A percentile compares a stretch with the other conserved stretches of the same genome.
These are phyloP conservation scores for Pelecanus crispus DNA, from an alignment of 2,113 vertebrate genomes.

Conservation along the genomic window DNA sequence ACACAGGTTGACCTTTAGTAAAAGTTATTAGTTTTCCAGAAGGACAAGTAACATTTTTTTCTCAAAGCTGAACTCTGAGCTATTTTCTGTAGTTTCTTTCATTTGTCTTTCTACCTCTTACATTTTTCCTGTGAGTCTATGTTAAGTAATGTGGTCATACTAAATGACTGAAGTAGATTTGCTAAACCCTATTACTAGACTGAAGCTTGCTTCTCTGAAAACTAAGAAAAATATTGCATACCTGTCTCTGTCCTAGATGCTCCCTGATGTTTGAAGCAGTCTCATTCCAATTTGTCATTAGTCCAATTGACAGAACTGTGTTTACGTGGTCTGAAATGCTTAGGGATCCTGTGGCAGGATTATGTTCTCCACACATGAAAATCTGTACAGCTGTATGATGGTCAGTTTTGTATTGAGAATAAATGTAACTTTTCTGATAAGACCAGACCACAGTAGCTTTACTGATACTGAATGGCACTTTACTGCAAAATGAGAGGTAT, in stretches of 20 bases:
- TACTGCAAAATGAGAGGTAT: neutral
- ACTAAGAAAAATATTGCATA: neutral
- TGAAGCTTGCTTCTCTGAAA: neutral
- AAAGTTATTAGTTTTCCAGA: neutral
- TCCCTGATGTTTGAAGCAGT: neutral
- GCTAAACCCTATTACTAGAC: neutral
- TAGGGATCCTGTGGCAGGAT: neutral
- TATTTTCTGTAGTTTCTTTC: neutral
- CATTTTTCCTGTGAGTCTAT: neutral
- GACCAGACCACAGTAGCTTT: neutral
- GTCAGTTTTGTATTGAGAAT: neutral
- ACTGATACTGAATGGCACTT: neutral
- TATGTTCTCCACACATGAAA: neutral
- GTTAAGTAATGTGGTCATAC: neutral
- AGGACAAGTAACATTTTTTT: neutral
- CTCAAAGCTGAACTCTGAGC: neutral
- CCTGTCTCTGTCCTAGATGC: neutral
- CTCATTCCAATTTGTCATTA: neutral
- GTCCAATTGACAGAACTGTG: neutral
- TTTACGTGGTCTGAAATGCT: neutral
- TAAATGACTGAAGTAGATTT: neutral
- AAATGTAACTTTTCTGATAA: neutral
- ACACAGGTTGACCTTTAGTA: neutral
- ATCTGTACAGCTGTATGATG: neutral
- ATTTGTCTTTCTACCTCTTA: neutral